Base-by-base conservation (phyloP, 30 jellyfish, hydroid and myxozoan species). In the Aurelia aurita complex sp. Pacific region DNA sequence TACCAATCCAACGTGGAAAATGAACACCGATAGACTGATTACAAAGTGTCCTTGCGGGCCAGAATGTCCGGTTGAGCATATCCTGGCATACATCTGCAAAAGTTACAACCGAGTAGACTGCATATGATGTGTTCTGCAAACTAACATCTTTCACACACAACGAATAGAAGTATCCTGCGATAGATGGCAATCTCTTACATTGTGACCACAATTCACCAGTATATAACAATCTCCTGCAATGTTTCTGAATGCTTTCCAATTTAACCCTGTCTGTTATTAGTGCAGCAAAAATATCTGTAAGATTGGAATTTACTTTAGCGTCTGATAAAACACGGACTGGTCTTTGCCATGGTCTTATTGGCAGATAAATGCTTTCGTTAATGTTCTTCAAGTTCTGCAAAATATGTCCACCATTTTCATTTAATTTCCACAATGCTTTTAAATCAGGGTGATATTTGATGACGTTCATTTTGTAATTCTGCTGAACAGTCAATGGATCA, bases 401-500 rank as follows among this genome's bases (percentile, higher is more conserved):
- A 36, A 46, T 65, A 59, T 76, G 60, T 4, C 94, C 94, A 3
- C 36, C 78, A 19, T 57, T n/a, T 55, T 85, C 83, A 35, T 85
- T 76, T 6, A 85, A 53, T 64, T 85, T 85, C 94, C 94, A 85
- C 66, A 85, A 67, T 4, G 88, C 85, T 65, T 34, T 76, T 16
- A 85, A 53, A 46, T 52, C 29, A 14, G 94, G 88, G 34, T 62
- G 87, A 8, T 74, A 55, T n/a, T 23, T 38, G 57, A 76, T 61
- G 19, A 85, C 88, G 38, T 76, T 85, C 94, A 85, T 85, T 50
- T 23, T 64, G 83, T 40, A 85, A 65, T 85, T 85, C 77, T 85
- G 94, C 53, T 85, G 94, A 12, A 85, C 71, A 4, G 77, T 74
- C 57, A 85, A 52, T 15, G 94, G 88, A 67, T 85, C 94, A 32